Base-by-base conservation (phyloP, 64 coral and sea anemone genomes). In the Platygyra sinensis region DNA sequence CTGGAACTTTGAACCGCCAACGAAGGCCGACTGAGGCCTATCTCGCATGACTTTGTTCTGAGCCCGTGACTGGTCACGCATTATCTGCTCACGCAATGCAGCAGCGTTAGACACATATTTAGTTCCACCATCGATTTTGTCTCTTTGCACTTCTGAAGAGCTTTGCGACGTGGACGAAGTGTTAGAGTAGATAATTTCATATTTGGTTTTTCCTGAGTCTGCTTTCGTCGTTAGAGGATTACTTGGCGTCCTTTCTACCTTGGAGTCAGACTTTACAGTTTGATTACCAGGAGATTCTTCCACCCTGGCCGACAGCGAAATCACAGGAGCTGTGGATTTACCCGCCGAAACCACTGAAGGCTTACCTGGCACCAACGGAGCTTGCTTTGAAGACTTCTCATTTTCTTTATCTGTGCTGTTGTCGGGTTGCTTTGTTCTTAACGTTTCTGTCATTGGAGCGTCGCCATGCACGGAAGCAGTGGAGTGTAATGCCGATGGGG, bases 81-180 rank as follows among this genome's bases (percentile, higher is more conserved):
- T 27, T 27, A 69, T 85, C 27, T 81, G 79, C 4, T 81, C 79
- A 61, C 79, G 54, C 31, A 81, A 30, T 81, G 79, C 60, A n/a
- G 20, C 63, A 51, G 81, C 46, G 22, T 31, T 71, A 2, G 36
- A 25, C 31, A 30, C 0, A 36, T 71, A 11, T 4, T 33, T 62
- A 63, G 80, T 67, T 20, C 63, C 81, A 27, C 31, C 3, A 42
- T 14, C 62, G 28, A 19, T 28, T 8, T 67, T 71, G 15, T 50
- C 63, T 2, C 12, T 30, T 9, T 13, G 14, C 46, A 24, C 80
- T 39, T 71, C 17, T 7, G 62, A 52, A 22, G 33, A 19, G 24
- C 32, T 9, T 69, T 71, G 81, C 0, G 81, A 46, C 27, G 65
- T 36, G n/a, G 63, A 52, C 18, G 22, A 29, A 5, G 50, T 85